phyloP scores from a whole-genome alignment of 2,888 invertebrate species.

The Drosophila atroscutellata region DNA sequence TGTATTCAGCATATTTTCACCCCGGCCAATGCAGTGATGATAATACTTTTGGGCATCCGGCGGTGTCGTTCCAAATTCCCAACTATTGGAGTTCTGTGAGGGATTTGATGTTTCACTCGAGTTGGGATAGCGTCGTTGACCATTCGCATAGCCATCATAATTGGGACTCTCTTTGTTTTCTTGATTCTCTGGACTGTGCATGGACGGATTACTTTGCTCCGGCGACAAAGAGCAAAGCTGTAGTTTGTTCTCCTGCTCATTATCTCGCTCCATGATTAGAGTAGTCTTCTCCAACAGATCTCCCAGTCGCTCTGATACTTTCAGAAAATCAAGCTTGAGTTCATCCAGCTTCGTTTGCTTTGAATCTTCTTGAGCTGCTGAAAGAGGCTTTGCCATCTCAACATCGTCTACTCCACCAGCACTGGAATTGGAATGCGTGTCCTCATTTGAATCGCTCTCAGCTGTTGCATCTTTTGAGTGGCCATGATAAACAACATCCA shows the following conservation, averaged over 20 bases:
- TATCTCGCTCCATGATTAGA: conserved; percentile 82
- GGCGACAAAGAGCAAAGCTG: conserved; percentile 53
- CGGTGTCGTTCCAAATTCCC: conserved; percentile 64
- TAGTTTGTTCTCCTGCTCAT: conserved; percentile 61
- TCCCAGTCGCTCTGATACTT: conserved; percentile 81
- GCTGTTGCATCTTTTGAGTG: conserved; percentile 29
- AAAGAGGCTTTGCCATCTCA: neutral
- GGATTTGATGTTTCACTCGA: conserved; percentile 74
- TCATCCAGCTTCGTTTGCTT: conserved; percentile 71
- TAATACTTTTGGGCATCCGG: conserved; percentile 63
- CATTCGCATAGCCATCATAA: conserved; percentile 60
- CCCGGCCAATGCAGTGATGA: conserved; percentile 66
- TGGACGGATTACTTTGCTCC: conserved; percentile 47
- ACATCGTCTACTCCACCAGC: conserved; percentile 17
- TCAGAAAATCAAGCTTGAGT: conserved; percentile 74
- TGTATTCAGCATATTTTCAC: conserved; percentile 75
- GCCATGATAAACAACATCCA: conserved; percentile 61
- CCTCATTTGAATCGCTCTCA: conserved; percentile 59
- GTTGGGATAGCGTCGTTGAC: conserved; percentile 65
- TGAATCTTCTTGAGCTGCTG: conserved; percentile 17
- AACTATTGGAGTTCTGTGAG: conserved; percentile 71
- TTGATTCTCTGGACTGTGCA: conserved; percentile 42
- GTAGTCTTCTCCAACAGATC: conserved; percentile 82
- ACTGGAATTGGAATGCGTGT: conserved; percentile 46
- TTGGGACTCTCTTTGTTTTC: conserved; percentile 63